Evolutionary conservation across 2,113 vertebrate species (phyloP), one percentile per base, ranked within the genome.

Genomic region (Eptatretus burgeri): DNA sequence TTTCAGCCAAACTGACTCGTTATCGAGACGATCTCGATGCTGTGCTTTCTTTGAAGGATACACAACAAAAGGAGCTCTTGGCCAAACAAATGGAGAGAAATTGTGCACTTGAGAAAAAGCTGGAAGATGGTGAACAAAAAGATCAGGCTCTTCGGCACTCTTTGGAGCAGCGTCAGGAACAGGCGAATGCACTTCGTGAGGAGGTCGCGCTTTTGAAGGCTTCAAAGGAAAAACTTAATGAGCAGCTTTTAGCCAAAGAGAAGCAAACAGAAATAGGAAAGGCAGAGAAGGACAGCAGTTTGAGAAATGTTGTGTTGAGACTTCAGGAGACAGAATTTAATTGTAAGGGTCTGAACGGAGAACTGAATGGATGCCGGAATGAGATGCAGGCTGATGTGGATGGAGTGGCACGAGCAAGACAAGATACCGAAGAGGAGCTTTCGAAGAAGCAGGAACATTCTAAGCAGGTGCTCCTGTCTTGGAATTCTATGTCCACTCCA

Each of bases 11-110:
- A 68, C 73, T 95, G 52, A 74, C 81, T 60, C 77, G 77, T 1
- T 93, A 85, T 20, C 76, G 88, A 3, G 76, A 88, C 8, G 84
- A 95, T 65, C 76, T 95, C 51, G 85, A 85, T 56, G 79, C 85
- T 51, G 81, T 95, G 52, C 79, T 95, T 67, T 72, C 78, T 62
- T 80, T 88, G 77, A 98, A 98, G 74, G 91, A 95, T 62, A 79
- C 73, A 5, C 91, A 98, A 49, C 84, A 89, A 68, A 87, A 81
- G 64, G 80, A 86, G n/a, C 78, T 88, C 11, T 78, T 89, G 66
- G 75, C 78, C 13, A 72, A 71, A 4, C 84, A 91, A 66, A 71
- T 77, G 14, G 79, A 81, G 66, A 76, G 66, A 2, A 81, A 83
- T 63, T 68, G 75, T 1, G 67, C 75, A 14, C 73, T 95, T 68